A percentile compares a stretch with the other conserved stretches of the same genome.
phyloP scores from a whole-genome alignment of 1,140 invertebrate genomes.

The Psilanteris sp. region DNA sequence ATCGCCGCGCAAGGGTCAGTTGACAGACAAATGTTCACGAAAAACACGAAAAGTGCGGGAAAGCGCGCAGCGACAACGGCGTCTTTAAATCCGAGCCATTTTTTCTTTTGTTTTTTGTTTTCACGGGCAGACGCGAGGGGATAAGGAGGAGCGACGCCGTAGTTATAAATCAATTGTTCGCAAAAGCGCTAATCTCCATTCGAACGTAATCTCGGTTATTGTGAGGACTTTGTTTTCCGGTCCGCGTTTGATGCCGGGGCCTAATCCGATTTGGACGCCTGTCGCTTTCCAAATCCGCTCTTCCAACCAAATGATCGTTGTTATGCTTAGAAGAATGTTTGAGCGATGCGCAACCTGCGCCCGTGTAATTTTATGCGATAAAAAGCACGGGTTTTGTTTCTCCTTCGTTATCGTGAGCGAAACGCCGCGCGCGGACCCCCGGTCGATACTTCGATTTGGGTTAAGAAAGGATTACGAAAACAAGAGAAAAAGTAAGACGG shows the following conservation, averaged over 20 bases:
- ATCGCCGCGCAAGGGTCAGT: conserved; percentile 4
- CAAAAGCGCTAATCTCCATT: conserved; percentile 30
- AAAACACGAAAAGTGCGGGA: neutral
- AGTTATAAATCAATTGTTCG: conserved; percentile 43
- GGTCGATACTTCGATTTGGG: conserved; percentile 7
- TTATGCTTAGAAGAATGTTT: conserved; percentile 30
- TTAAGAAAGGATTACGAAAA: conserved; percentile 30
- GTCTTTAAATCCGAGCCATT: neutral
- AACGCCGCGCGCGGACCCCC: too few species aligned
- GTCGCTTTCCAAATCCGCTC: conserved; percentile 31
- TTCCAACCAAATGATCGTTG: conserved; percentile 22
- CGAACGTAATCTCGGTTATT: conserved; percentile 42
- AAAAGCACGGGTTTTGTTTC: neutral
- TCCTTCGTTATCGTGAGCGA: neutral
- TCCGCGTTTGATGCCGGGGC: conserved; percentile 9
- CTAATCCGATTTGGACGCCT: conserved; percentile 39
- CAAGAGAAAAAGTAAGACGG: conserved; percentile 1
- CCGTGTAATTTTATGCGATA: conserved; percentile 10
- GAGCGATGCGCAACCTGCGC: conserved; percentile 8
- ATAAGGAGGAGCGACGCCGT: conserved; percentile 1
- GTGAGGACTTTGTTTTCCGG: conserved; percentile 40
- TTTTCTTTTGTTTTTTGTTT: neutral
- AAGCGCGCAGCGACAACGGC: too few species aligned
- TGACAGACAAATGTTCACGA: conserved; percentile 18
- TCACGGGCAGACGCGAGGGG: neutral